A percentile compares a stretch with the other conserved stretches of the same genome.
phyloP scores from a whole-genome alignment of 2,113 vertebrate species.

The Podiceps cristatus region DNA sequence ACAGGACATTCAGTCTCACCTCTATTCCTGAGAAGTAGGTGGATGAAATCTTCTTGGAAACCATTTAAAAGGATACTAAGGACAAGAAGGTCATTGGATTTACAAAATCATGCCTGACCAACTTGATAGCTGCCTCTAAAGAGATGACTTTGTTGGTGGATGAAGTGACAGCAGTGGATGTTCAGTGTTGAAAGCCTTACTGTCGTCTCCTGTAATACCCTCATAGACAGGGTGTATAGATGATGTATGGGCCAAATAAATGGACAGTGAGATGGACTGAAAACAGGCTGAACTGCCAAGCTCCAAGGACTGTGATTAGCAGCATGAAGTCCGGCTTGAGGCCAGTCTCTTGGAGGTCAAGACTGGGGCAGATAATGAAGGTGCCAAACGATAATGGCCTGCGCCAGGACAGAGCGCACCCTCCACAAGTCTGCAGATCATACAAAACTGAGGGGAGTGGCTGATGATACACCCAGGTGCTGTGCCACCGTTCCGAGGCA shows the following conservation, averaged over 20 bases:
- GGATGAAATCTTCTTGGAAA: background rate
- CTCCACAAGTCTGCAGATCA: background rate
- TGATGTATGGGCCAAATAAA: background rate
- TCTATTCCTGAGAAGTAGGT: background rate
- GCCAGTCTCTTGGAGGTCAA: background rate
- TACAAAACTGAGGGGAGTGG: background rate
- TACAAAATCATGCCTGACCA: background rate
- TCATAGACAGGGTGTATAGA: background rate
- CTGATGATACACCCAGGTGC: background rate
- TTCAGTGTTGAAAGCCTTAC: background rate
- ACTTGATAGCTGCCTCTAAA: background rate
- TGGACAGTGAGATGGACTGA: background rate
- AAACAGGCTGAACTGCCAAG: background rate
- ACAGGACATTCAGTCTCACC: background rate
- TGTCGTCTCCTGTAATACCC: background rate
- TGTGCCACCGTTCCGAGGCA: background rate
- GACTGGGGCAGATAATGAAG: background rate
- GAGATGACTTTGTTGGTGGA: background rate
- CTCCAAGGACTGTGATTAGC: background rate
- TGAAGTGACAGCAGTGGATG: background rate
- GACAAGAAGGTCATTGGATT: background rate
- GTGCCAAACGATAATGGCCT: background rate
- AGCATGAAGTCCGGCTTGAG: background rate
- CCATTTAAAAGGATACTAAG: background rate
- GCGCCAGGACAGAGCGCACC: background rate